Conservation (phyloP, 2,888 invertebrate genomes). For the Lepas anatifera region DNA sequence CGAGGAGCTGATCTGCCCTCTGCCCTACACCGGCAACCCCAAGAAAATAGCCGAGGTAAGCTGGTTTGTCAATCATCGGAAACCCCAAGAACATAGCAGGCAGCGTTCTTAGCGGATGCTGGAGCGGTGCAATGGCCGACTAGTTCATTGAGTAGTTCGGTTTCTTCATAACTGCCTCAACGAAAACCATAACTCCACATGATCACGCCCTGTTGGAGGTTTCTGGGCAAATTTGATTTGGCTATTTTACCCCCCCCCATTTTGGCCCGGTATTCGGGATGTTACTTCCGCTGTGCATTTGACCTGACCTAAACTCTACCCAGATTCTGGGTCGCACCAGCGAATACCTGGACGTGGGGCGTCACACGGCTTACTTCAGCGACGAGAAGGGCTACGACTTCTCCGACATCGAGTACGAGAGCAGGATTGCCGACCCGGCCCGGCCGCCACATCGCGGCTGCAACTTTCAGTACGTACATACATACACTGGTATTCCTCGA, state of each 20-base stretch:
- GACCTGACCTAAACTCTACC: too few relatives aligned
- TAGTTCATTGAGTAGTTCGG: background rate
- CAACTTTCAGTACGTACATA: slow-evolving; percentile 21
- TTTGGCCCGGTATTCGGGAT: too few relatives aligned
- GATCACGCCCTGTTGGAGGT: too few relatives aligned
- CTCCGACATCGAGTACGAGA: slow-evolving; percentile 20
- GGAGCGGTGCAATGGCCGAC: background rate
- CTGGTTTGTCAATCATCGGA: background rate
- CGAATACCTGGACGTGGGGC: background rate
- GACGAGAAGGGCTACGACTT: background rate
- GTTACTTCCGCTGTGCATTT: too few relatives aligned
- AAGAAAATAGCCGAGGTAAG: background rate
- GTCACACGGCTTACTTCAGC: background rate
- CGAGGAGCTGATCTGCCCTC: background rate
- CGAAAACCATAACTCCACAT: background rate
- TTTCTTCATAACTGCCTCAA: too few relatives aligned
- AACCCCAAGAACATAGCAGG: too few relatives aligned
- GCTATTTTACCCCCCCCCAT: too few relatives aligned
- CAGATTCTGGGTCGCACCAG: background rate
- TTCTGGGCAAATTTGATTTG: too few relatives aligned
- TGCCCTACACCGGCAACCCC: background rate
- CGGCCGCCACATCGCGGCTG: slow-evolving; percentile 23
- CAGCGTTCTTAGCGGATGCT: too few relatives aligned
- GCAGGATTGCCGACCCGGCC: slow-evolving; percentile 24
- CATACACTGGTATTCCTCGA: background rate